Base-by-base conservation (phyloP, 1,140 invertebrate species). In the Achatina immaculata region DNA sequence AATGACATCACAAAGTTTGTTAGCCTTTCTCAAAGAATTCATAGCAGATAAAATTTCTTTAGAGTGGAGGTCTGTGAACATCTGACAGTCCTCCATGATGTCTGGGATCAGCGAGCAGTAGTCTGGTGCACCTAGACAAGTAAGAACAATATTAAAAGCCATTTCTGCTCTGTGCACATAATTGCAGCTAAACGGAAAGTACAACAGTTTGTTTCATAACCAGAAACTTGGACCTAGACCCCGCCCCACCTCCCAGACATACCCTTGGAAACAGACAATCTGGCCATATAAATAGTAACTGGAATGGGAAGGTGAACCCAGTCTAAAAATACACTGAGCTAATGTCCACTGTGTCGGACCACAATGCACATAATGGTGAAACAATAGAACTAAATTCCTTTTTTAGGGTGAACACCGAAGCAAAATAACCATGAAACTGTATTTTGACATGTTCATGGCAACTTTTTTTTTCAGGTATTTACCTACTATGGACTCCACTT, bases 1-100 rank as follows among this genome's bases (percentile, higher is more conserved):
- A 21, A 92, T 92, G 48, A 95, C 93, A 88, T 95, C 95, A 86
- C 94, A 94, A 68, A 93, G 91, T 36, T 84, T 86, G 65, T 88
- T 81, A 4, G 84, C 80, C 80, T 90, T 90, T 4, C 90, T 84
- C 28, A 90, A 83, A 34, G 83, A 87, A 81, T 91, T 91, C 88
- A 91, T 91, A 21, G 88, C 90, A 16, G 86, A 87, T 14, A 90
- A 84, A 14, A 90, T 89, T 14, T 88, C 87, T 79, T 90, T 90
- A 3, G 89, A 88, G 85, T 90, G 89, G 66, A 86, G 85, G 76
- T 90, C 88, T 21, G 89, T 90, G 55, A 89, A 89, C 38, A 89
- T 88, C 84, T 89, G 87, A 40, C 84, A 77, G 40, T 85, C 86
- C 45, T 62, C 79, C 82, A 83, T 83, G 19, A 28, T 82, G 55